Evolutionary conservation across 2,888 invertebrate genomes (phyloP).

Genomic region (Gymnoscelis rufifasciata): DNA sequence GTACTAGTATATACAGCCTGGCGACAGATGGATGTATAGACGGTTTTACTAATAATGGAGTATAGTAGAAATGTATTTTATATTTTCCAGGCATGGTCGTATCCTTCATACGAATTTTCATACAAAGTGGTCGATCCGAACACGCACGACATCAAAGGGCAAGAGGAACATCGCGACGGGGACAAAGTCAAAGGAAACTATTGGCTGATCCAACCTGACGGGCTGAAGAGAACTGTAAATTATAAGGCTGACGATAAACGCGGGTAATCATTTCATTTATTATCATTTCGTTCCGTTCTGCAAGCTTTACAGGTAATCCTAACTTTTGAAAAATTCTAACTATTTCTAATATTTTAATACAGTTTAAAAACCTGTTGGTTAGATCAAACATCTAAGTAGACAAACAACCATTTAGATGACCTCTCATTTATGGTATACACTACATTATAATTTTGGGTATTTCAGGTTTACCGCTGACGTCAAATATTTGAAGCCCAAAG

Average conservation of each 20-base stretch:
- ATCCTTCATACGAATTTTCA: constrained; percentile 75
- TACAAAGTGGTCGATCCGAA: constrained; percentile 77
- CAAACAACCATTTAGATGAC: background rate
- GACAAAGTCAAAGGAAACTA: constrained; percentile 74
- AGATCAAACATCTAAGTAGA: background rate
- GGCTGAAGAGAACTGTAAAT: constrained; percentile 69
- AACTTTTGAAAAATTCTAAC: no score
- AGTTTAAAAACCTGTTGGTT: no score
- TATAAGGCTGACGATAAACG: constrained; percentile 73
- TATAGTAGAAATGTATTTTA: background rate
- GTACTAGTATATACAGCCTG: no score
- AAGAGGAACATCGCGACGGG: constrained; percentile 69
- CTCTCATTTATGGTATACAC: no score
- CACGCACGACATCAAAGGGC: constrained; percentile 76
- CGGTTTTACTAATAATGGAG: no score
- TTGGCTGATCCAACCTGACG: constrained; percentile 75
- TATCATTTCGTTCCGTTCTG: background rate
- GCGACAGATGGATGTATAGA: no score
- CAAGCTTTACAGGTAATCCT: no score
- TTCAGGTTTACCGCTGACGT: constrained; percentile 28
- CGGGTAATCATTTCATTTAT: constrained; percentile 47
- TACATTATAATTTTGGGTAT: background rate
- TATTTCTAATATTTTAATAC: no score
- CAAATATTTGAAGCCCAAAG: constrained; percentile 14
- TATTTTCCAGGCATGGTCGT: constrained; percentile 53